phyloP scores from a whole-genome alignment of 1,140 invertebrate genomes.

The Hesperophylax magnus region DNA sequence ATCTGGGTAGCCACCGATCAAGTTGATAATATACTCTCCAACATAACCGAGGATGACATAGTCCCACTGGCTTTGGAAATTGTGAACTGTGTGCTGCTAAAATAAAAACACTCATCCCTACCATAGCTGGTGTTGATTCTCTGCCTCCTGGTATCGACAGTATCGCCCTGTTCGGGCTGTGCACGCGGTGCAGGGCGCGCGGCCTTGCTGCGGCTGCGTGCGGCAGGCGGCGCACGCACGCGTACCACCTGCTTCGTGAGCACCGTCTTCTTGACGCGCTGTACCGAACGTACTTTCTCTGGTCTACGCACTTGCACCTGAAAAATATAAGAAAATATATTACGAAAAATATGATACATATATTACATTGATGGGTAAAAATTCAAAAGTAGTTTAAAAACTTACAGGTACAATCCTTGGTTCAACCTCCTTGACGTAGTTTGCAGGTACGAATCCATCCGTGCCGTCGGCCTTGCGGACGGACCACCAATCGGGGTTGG shows the following conservation, averaged over 20 bases:
- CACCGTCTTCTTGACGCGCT: constrained; percentile 91
- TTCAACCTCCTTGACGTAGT: constrained; percentile 95
- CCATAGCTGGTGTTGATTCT: constrained; percentile 86
- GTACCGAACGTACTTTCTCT: constrained; percentile 85
- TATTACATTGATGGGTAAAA: too few relatives aligned
- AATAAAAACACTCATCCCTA: background rate
- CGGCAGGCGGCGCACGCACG: constrained; percentile 66
- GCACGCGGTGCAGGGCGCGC: constrained; percentile 36
- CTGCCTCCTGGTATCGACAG: constrained; percentile 86
- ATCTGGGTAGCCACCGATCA: too few relatives aligned
- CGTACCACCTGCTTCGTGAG: constrained; percentile 89
- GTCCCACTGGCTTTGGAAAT: too few relatives aligned
- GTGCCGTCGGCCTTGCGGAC: constrained; percentile 91
- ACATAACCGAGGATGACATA: too few relatives aligned
- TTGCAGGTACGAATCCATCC: constrained; percentile 98
- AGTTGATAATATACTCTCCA: too few relatives aligned
- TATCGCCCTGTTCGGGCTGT: constrained; percentile 71
- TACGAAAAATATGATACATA: too few relatives aligned
- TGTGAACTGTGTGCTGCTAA: too few relatives aligned
- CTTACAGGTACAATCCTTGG: constrained; percentile 82
- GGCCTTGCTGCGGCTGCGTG: constrained; percentile 32
- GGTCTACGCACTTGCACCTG: constrained; percentile 87
- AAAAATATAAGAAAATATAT: background rate
- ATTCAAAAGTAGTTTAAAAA: too few relatives aligned
- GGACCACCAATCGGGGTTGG: constrained; percentile 99